Evolutionary conservation across 2,888 invertebrate genomes (phyloP).

Genomic region (Dryocosmus kuriphilus): DNA sequence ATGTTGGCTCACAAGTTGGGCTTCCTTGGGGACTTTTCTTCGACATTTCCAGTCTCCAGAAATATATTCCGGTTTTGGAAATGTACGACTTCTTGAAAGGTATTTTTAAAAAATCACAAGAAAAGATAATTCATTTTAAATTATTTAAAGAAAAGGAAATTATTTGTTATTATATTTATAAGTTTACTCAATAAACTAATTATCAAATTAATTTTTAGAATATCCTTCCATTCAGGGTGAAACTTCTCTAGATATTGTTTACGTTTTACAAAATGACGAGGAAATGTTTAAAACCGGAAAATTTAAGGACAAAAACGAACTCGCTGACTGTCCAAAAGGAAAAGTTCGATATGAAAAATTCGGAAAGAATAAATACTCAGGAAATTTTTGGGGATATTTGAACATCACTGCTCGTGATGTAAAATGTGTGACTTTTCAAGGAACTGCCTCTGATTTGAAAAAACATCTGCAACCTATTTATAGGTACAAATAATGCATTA

Average conservation of each 20-base stretch:
- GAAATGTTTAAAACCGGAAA: constrained; percentile 90
- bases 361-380: constrained; percentile 74
- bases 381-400: constrained; percentile 86
- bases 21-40: constrained; percentile 93
- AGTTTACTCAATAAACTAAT: too few relatives aligned
- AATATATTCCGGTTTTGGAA: constrained; percentile 92
- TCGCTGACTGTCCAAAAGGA: constrained; percentile 76
- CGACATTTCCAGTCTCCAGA: constrained; percentile 87
- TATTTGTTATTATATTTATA: too few relatives aligned
- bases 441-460: constrained; percentile 83
- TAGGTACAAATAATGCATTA: constrained; percentile 70
- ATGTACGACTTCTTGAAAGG: constrained; percentile 88
- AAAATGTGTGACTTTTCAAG: constrained; percentile 91
- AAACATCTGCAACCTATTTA: constrained; percentile 80
- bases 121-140: neutral
- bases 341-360: constrained; percentile 68
- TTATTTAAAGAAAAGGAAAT: too few relatives aligned
- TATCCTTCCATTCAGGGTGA: constrained; percentile 72
- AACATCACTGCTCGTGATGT: constrained; percentile 84
- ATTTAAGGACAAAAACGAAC: constrained; percentile 90
- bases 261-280: constrained; percentile 90
- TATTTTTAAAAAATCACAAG: constrained; percentile 62
- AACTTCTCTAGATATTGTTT: constrained; percentile 85
- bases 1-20: constrained; percentile 80
- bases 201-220: constrained; percentile 72